Evolutionary conservation across 1,140 invertebrate genomes (phyloP).

Genomic region (Teleogryllus occipitalis): DNA sequence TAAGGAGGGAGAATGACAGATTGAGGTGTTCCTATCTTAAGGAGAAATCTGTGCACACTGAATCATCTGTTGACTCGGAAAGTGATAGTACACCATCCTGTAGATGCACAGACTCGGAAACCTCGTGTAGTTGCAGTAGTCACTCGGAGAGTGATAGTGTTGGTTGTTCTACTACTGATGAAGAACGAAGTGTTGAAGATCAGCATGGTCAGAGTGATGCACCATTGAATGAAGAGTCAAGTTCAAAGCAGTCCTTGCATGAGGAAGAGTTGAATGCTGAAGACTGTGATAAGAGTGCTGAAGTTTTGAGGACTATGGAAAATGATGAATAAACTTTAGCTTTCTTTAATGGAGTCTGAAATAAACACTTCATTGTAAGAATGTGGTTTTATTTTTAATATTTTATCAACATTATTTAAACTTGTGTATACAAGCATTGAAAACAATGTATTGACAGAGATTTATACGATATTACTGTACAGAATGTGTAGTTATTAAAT

Average conservation of each 20-base stretch:
- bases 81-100: conserved; percentile 38
- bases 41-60: conserved; percentile 31
- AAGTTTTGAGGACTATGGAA: neutral
- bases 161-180: neutral
- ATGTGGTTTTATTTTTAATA: neutral
- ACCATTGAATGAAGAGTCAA: neutral
- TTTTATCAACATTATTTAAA: neutral
- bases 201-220: too few species aligned
- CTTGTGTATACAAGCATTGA: neutral
- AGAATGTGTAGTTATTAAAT: neutral
- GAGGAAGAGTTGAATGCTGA: neutral
- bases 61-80: conserved; percentile 46
- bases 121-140: neutral
- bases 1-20: conserved; percentile 43
- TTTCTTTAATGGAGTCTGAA: neutral
- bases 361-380: neutral
- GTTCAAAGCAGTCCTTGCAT: neutral
- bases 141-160: neutral
- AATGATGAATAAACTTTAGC: neutral
- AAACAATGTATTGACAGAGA: neutral
- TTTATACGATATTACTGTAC: neutral
- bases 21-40: conserved; percentile 15
- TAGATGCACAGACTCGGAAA: conserved; percentile 18
- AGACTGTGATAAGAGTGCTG: neutral
- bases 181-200: neutral